phyloP scores from a whole-genome alignment of 2,797 vertebrate genomes.

The Cossypha polioptera region DNA sequence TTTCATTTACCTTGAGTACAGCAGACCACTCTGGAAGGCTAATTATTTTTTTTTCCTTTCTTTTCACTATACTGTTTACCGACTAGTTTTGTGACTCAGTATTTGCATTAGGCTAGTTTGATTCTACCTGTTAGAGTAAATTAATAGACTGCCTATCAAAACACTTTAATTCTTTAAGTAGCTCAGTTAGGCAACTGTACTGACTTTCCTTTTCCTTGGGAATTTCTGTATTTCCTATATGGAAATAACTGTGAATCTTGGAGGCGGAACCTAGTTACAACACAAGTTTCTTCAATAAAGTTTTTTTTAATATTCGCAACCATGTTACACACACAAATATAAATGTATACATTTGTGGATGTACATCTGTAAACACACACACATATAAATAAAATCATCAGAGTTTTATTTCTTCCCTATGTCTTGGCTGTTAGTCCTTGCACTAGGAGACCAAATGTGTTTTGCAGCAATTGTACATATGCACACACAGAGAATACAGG shows the following conservation, averaged over 20 bases:
- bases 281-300: neutral
- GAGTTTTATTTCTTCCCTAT: neutral
- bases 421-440: neutral
- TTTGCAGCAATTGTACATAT: neutral
- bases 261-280: neutral
- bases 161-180: slow-evolving; percentile 1
- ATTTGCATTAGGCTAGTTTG: slow-evolving; percentile 32
- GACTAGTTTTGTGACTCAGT: slow-evolving; percentile 34
- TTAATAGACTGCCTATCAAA: slow-evolving; percentile 25
- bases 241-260: neutral
- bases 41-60: neutral
- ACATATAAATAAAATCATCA: neutral
- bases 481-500: neutral
- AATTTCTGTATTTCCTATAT: neutral
- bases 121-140: slow-evolving; percentile 53
- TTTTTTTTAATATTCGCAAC: neutral
- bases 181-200: neutral
- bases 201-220: neutral
- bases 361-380: neutral
- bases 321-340: neutral
- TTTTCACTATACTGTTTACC: slow-evolving; percentile 41
- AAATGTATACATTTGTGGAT: neutral
- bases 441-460: neutral
- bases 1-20: slow-evolving; percentile 75
- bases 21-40: slow-evolving; percentile 30